Conservation (phyloP, 2,888 invertebrate genomes). For the Stenoptilia bipunctidactyla region DNA sequence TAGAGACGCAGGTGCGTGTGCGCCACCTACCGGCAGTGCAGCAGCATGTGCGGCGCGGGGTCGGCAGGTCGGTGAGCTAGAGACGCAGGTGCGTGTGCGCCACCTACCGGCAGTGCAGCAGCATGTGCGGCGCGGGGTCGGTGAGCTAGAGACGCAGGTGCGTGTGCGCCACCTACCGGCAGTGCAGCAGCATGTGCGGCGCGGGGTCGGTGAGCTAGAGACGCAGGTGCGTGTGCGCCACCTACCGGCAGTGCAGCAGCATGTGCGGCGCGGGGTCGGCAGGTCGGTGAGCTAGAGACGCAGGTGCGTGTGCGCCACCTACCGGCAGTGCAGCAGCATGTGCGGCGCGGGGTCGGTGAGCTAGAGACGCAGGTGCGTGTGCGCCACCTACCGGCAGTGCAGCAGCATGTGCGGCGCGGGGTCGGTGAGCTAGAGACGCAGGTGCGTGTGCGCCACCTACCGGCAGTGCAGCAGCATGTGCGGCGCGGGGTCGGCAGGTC, state of each 20-base stretch:
- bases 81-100: slow-evolving; percentile 73
- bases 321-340: no score
- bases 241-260: slow-evolving; percentile 19
- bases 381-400: slow-evolving; percentile 19
- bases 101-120: slow-evolving; percentile 20
- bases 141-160: no score
- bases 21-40: no score
- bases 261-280: slow-evolving; percentile 2
- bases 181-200: no score
- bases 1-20: no score
- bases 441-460: slow-evolving; percentile 60
- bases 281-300: no score
- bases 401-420: slow-evolving; percentile 8
- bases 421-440: slow-evolving; percentile 80
- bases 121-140: slow-evolving; percentile 4
- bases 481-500: no score
- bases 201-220: slow-evolving; percentile 86
- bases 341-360: slow-evolving; percentile 89
- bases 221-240: slow-evolving; percentile 73
- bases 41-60: slow-evolving; percentile 68
- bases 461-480: no score
- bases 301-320: no score
- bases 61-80: slow-evolving; percentile 90
- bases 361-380: slow-evolving; percentile 79
- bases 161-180: no score